Conservation (phyloP, 2,797 vertebrate genomes). For the Sebastiscus tertius region DNA sequence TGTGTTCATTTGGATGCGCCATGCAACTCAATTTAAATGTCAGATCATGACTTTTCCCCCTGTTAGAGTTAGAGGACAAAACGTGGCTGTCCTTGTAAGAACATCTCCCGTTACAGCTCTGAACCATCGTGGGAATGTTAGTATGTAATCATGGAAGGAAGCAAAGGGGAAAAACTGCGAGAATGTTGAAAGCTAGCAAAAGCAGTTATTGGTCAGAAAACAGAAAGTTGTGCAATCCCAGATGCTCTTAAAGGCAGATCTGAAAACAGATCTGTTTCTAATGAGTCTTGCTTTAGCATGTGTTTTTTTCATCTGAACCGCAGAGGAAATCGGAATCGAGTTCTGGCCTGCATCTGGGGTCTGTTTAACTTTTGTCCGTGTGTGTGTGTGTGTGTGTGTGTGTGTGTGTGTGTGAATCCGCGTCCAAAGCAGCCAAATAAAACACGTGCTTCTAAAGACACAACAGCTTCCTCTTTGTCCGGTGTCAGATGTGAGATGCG, state of each 20-base stretch:
- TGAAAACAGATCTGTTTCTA: slow-evolving; percentile 16
- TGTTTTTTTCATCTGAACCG: neutral
- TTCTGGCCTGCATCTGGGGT: slow-evolving; percentile 19
- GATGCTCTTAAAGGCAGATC: slow-evolving; percentile 17
- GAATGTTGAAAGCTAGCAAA: slow-evolving; percentile 2
- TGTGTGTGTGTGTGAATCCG: slow-evolving; percentile 16
- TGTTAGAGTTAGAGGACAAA: neutral
- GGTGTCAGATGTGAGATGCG: slow-evolving; percentile 12
- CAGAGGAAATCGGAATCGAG: slow-evolving; percentile 9
- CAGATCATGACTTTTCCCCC: neutral
- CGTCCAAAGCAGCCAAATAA: neutral
- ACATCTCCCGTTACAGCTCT: neutral
- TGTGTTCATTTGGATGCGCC: neutral
- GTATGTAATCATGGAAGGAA: neutral
- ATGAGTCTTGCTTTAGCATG: neutral
- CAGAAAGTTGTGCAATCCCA: slow-evolving; percentile 27
- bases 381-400: slow-evolving; percentile 12
- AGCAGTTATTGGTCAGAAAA: neutral
- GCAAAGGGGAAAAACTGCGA: neutral
- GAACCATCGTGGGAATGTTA: neutral
- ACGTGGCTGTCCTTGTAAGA: neutral
- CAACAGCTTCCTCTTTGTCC: slow-evolving; percentile 47
- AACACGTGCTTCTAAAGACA: neutral
- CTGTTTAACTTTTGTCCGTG: slow-evolving; percentile 5
- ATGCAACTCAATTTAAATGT: neutral